A percentile compares a stretch with the other conserved stretches of the same genome.
Conservation (phyloP, 2,888 invertebrate genomes). For the Dendrolimus pini region DNA sequence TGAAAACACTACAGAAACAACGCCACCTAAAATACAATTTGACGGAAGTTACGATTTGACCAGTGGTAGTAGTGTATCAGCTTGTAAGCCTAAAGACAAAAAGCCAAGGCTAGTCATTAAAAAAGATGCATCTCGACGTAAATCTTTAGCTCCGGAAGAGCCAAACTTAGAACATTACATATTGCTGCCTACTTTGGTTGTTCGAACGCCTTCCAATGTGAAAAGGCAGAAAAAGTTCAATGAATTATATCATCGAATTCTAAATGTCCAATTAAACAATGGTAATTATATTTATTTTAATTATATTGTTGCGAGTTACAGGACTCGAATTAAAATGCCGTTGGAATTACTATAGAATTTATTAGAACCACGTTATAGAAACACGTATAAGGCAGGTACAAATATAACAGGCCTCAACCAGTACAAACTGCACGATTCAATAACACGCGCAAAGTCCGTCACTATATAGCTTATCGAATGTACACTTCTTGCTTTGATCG, state of each 20-base stretch:
- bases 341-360: too few relatives aligned
- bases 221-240: conserved; percentile 64
- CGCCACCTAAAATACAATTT: not conserved
- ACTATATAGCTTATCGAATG: too few relatives aligned
- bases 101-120: conserved; percentile 50
- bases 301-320: not conserved
- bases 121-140: conserved; percentile 44
- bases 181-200: conserved; percentile 57
- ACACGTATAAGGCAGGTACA: too few relatives aligned
- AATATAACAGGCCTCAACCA: too few relatives aligned
- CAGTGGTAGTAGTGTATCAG: conserved; percentile 39
- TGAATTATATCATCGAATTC: conserved; percentile 60
- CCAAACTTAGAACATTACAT: conserved; percentile 61
- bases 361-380: too few relatives aligned
- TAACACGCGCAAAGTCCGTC: too few relatives aligned
- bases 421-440: too few relatives aligned
- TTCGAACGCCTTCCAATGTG: conserved; percentile 62
- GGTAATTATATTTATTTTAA: conserved; percentile 23
- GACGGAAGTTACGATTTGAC: conserved; percentile 22
- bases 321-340: too few relatives aligned
- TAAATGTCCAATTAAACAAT: conserved; percentile 46
- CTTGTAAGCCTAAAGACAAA: conserved; percentile 25
- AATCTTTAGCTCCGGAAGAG: conserved; percentile 35
- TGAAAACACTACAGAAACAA: conserved; percentile 13
- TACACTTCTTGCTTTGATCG: too few relatives aligned